These are phyloP conservation scores for Enoplosus armatus DNA, from an alignment of 2,797 vertebrate genomes.

Conservation along the genomic window DNA sequence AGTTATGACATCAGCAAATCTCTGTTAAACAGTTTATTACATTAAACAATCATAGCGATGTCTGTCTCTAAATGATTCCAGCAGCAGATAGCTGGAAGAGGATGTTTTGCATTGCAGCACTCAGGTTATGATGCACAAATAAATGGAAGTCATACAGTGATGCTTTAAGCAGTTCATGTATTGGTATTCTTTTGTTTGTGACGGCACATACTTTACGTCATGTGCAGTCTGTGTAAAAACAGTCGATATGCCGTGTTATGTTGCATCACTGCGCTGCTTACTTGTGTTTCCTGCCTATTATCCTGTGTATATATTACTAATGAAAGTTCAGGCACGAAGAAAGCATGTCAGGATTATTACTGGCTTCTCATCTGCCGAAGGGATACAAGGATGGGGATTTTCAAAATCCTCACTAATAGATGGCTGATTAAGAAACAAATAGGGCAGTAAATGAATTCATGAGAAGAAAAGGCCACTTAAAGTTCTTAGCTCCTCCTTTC, in stretches of 20 bases:
- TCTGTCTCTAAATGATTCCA: conserved; percentile 1
- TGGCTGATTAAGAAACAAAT: not conserved
- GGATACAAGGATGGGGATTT: not conserved
- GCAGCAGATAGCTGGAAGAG: not conserved
- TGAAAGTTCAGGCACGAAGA: conserved; percentile 43
- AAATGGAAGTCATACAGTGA: not conserved
- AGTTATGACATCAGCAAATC: not conserved
- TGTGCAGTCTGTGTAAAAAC: conserved; percentile 17
- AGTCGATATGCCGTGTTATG: conserved; percentile 4
- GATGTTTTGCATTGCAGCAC: not conserved
- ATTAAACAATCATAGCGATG: not conserved
- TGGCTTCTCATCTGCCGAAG: conserved; percentile 8
- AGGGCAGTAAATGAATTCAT: not conserved
- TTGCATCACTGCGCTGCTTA: conserved; percentile 10
- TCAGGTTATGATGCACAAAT: not conserved
- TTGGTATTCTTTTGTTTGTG: conserved; percentile 24
- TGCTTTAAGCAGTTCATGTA: not conserved
- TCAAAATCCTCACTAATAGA: not conserved
- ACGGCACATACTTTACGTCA: conserved; percentile 6
- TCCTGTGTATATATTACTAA: not conserved
- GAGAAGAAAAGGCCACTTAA: conserved; percentile 13
- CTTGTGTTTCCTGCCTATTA: conserved; percentile 22
- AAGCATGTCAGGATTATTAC: conserved; percentile 16
- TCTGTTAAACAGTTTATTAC: not conserved
- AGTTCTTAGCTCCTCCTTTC: not conserved